Conservation (phyloP, 2,888 invertebrate genomes). For the Ypsolopha sequella region DNA sequence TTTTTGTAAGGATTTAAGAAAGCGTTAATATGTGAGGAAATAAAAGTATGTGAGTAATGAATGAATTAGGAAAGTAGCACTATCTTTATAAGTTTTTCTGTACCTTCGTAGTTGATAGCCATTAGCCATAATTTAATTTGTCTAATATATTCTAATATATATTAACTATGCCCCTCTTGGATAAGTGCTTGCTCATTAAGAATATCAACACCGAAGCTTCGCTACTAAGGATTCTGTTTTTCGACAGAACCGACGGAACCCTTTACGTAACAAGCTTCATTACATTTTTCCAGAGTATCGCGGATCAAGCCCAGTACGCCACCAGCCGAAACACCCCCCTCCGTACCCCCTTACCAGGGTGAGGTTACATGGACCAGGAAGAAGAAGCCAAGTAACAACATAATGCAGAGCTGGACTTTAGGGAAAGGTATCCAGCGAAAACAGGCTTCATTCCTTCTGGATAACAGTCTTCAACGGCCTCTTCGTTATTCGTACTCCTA, state of each 20-base stretch:
- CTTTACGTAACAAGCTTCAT: not conserved
- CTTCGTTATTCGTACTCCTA: not conserved
- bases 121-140: too few species aligned
- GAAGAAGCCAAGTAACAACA: conserved; percentile 3
- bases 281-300: conserved; percentile 16
- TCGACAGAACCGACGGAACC: too few species aligned
- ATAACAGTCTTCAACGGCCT: not conserved
- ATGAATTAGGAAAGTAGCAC: too few species aligned
- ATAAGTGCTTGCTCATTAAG: conserved; percentile 6
- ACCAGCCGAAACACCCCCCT: not conserved
- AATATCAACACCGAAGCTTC: not conserved
- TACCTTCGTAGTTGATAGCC: too few species aligned
- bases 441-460: not conserved
- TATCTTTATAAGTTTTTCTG: too few species aligned
- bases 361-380: conserved; percentile 6
- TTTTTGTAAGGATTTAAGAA: too few species aligned
- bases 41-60: too few species aligned
- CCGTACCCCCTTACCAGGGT: too few species aligned
- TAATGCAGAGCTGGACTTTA: not conserved
- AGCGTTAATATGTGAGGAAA: too few species aligned
- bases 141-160: too few species aligned
- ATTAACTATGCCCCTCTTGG: too few species aligned
- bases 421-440: not conserved
- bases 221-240: too few species aligned
- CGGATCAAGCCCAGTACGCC: conserved; percentile 5